Percentiles rank a stretch among this genome's conserved stretches.
These are phyloP conservation scores for Percina caprodes DNA, from an alignment of 2,113 vertebrate genomes.

Conservation along the genomic window DNA sequence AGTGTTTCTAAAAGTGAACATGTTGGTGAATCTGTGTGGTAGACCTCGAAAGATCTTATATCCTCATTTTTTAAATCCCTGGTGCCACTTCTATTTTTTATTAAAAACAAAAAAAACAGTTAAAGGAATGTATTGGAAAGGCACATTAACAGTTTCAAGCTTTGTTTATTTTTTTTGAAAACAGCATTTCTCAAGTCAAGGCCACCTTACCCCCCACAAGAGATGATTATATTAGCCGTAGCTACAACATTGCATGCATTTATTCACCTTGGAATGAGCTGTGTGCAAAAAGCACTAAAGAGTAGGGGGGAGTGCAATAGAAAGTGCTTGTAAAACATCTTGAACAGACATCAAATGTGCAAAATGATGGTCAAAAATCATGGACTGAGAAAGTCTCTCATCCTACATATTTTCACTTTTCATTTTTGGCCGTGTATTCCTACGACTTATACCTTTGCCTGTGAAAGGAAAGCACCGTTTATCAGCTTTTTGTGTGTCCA, in stretches of 20 bases:
- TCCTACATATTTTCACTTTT: conserved; percentile 10
- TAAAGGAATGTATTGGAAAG: not conserved
- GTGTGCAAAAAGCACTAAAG: conserved; percentile 62
- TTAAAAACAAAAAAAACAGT: not conserved
- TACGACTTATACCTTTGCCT: not conserved
- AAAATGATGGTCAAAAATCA: conserved; percentile 34
- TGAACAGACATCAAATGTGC: conserved; percentile 55
- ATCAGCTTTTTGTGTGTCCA: not conserved
- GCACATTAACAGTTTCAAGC: conserved; percentile 32
- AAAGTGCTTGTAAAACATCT: conserved; percentile 35
- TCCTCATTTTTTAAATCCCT: not conserved
- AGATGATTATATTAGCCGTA: conserved; percentile 50
- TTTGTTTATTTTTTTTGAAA: conserved; percentile 71
- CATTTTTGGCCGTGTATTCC: conserved; percentile 16
- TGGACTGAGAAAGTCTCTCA: not conserved
- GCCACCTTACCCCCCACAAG: conserved; percentile 31
- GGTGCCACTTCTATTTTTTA: no score
- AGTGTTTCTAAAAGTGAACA: not conserved
- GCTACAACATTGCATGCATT: conserved; percentile 56
- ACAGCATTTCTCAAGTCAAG: conserved; percentile 54
- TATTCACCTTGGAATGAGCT: conserved; percentile 55
- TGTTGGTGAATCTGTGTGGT: not conserved
- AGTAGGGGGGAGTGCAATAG: conserved; percentile 59
- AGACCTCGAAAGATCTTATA: not conserved
- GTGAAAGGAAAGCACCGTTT: conserved; percentile 12